phyloP scores from a whole-genome alignment of 2,888 invertebrate species.

The Lithophane semibrunnea region DNA sequence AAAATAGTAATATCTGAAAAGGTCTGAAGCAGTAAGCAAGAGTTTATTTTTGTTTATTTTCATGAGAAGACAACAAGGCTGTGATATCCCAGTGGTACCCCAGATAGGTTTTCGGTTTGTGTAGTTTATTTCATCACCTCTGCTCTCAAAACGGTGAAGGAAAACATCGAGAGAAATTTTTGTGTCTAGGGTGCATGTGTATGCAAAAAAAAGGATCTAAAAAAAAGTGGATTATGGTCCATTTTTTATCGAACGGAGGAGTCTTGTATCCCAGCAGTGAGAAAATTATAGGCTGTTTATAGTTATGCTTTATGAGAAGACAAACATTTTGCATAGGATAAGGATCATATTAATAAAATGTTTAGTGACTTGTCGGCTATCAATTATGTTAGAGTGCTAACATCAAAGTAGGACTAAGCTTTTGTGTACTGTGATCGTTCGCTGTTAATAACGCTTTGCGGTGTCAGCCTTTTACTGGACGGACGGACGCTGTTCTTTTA shows the following conservation, averaged over 20 bases:
- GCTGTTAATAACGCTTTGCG: slow-evolving; percentile 17
- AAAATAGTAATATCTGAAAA: not conserved
- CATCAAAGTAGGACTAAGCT: slow-evolving; percentile 28
- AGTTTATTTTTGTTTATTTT: not conserved
- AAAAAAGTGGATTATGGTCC: not conserved
- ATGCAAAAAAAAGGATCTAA: not conserved
- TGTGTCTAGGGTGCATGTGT: not conserved
- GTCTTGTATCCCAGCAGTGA: not conserved
- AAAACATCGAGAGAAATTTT: not conserved
- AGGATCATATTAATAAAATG: slow-evolving; percentile 17
- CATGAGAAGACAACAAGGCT: not conserved
- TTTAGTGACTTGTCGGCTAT: slow-evolving; percentile 31
- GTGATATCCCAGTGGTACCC: not conserved
- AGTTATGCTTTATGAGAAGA: not conserved
- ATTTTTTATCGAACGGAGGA: not conserved
- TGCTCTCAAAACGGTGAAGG: not conserved
- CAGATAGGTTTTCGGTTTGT: not conserved
- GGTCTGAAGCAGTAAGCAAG: not conserved
- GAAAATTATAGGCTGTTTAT: not conserved
- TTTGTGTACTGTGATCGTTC: slow-evolving; percentile 26
- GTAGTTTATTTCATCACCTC: not conserved
- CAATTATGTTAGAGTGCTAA: slow-evolving; percentile 27
- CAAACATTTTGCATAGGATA: not conserved
- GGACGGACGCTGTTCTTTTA: not conserved
- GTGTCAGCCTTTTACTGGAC: not conserved